Percentiles rank a stretch among this genome's conserved stretches.
phyloP scores from a whole-genome alignment of 2,797 vertebrate genomes.

The Zalophus californianus region DNA sequence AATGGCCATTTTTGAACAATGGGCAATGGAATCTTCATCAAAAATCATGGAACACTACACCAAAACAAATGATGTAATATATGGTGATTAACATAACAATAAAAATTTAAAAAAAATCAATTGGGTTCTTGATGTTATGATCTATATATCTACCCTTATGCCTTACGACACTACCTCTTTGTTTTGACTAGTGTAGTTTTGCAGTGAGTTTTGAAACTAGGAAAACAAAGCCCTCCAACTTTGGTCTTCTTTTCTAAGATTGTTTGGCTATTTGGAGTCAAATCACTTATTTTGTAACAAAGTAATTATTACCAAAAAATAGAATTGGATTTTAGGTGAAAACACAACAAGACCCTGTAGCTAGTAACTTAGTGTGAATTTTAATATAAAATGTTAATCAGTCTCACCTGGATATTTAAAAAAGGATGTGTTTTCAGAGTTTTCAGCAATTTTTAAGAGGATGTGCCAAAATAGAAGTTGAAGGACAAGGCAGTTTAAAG shows the following conservation, averaged over 20 bases:
- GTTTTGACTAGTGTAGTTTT: neutral
- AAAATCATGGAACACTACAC: neutral
- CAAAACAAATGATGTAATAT: no score
- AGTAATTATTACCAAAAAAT: neutral
- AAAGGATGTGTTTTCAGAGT: neutral
- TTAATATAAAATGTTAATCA: conserved; percentile 29
- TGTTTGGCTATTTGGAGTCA: neutral
- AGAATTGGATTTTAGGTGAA: neutral
- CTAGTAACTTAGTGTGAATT: neutral
- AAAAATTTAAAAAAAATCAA: neutral
- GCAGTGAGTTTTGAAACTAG: neutral
- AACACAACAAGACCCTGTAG: neutral
- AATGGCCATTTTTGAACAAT: neutral
- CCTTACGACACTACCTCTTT: neutral
- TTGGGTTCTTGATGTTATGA: neutral
- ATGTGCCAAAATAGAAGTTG: neutral
- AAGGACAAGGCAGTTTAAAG: neutral
- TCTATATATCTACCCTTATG: neutral
- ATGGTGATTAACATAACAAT: no score
- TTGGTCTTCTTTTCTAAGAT: neutral
- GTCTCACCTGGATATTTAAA: neutral
- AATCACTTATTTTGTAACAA: neutral
- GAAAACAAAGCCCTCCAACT: neutral
- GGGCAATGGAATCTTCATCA: neutral
- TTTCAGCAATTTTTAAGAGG: neutral